These are phyloP conservation scores for Drosophila pegasa DNA, from an alignment of 2,888 invertebrate genomes.

Conservation along the genomic window DNA sequence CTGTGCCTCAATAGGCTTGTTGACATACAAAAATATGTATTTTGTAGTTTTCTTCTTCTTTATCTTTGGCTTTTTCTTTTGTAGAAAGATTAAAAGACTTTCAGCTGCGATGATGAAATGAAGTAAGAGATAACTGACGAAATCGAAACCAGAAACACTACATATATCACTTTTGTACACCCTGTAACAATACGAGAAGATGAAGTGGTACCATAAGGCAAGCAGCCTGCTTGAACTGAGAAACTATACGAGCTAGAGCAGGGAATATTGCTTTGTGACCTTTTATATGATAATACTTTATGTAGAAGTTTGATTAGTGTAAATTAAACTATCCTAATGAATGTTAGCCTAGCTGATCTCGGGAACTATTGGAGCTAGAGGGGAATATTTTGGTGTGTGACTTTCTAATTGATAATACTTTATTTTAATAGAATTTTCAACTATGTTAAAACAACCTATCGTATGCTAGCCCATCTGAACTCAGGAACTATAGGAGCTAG, in stretches of 20 bases:
- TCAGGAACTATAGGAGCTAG: slow-evolving; percentile 1
- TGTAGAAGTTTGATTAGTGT: not conserved
- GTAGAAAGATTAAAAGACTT: slow-evolving; percentile 15
- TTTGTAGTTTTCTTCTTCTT: slow-evolving; percentile 4
- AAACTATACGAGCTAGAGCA: not conserved
- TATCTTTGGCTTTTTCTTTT: slow-evolving; percentile 6
- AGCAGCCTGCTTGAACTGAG: not conserved
- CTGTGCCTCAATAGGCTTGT: slow-evolving; percentile 57
- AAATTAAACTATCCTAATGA: not conserved
- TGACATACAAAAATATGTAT: slow-evolving; percentile 49
- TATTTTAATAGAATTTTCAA: not conserved
- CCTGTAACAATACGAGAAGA: not conserved
- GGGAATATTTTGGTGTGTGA: not conserved
- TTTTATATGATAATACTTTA: not conserved
- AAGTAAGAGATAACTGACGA: slow-evolving; percentile 22
- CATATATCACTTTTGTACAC: not conserved
- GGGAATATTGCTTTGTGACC: not conserved
- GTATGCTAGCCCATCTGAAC: not conserved
- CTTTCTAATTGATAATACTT: not conserved
- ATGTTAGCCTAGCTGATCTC: not conserved
- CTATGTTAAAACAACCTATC: not conserved
- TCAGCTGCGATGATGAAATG: slow-evolving; percentile 18
- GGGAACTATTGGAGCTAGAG: not conserved
- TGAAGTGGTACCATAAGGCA: not conserved
- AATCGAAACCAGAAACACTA: slow-evolving; percentile 2